These are phyloP conservation scores for Sialia sialis DNA, from an alignment of 2,113 vertebrate genomes.

Conservation along the genomic window DNA sequence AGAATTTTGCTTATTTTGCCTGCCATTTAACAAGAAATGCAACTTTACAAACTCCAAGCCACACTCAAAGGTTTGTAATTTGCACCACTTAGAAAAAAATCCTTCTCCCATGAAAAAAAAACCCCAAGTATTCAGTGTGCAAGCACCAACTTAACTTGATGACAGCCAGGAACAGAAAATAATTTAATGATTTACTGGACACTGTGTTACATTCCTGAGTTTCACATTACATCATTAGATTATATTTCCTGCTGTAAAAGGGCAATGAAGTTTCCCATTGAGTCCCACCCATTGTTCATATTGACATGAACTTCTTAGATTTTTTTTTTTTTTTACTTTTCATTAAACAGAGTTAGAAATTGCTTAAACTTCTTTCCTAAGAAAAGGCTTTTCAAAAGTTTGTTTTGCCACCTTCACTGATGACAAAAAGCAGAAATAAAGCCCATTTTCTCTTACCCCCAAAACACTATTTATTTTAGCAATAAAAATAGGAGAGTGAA, in stretches of 20 bases:
- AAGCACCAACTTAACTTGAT: not conserved
- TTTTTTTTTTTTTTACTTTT: not conserved
- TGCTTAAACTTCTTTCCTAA: not conserved
- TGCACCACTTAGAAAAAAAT: not conserved
- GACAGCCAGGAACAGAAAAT: conserved; percentile 13
- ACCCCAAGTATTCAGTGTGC: not conserved
- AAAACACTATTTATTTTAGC: not conserved
- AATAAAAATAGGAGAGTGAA: not conserved
- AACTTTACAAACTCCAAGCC: not conserved
- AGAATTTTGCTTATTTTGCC: not conserved
- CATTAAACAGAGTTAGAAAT: not conserved
- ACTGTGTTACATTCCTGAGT: not conserved
- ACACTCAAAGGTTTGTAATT: not conserved
- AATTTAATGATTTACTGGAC: not conserved
- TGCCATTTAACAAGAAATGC: not conserved
- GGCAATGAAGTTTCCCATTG: not conserved
- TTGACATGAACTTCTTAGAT: not conserved
- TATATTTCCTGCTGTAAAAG: conserved; percentile 28
- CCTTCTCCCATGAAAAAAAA: not conserved
- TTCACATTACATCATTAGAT: conserved; percentile 44
- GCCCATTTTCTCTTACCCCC: not conserved
- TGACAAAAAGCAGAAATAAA: not conserved
- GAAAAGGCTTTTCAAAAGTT: not conserved
- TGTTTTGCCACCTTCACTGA: not conserved
- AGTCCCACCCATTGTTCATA: not conserved